Evolutionary conservation across 2,888 invertebrate genomes (phyloP).

Genomic region (Nemoura dubitans): DNA sequence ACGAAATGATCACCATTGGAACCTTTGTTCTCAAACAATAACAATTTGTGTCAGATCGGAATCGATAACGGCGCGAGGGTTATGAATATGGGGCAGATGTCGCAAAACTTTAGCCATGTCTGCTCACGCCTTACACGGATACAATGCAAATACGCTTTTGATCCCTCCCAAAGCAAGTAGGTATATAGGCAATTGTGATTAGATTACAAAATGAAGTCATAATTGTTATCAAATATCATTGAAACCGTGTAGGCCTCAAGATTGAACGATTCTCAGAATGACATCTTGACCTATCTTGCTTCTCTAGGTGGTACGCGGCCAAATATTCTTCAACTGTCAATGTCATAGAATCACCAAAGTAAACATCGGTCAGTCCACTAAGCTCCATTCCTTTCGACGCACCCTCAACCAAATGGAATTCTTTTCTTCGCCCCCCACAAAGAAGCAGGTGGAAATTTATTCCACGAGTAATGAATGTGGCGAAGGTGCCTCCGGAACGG

Average conservation of each 20-base stretch:
- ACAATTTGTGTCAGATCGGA: neutral
- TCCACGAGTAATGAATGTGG: neutral
- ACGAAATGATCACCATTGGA: neutral
- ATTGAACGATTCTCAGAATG: too few species aligned
- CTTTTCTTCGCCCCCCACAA: neutral
- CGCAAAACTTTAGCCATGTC: neutral
- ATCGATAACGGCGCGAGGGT: neutral
- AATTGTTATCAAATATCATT: neutral
- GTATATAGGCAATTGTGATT: neutral
- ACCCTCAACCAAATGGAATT: neutral
- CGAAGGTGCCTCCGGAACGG: neutral
- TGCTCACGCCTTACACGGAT: too few species aligned
- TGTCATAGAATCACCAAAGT: neutral
- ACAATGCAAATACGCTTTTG: too few species aligned
- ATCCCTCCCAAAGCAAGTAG: neutral
- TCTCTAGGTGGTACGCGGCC: too few species aligned
- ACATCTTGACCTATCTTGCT: too few species aligned
- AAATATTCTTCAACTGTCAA: neutral
- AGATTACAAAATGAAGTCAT: neutral
- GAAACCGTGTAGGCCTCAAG: too few species aligned
- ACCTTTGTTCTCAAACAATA: slow-evolving; percentile 1
- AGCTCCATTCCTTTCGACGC: neutral
- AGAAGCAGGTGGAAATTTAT: neutral
- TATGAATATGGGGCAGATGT: neutral
- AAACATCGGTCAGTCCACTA: neutral